phyloP scores from a whole-genome alignment of 2,797 vertebrate species.

The Pagetopsis macropterus region DNA sequence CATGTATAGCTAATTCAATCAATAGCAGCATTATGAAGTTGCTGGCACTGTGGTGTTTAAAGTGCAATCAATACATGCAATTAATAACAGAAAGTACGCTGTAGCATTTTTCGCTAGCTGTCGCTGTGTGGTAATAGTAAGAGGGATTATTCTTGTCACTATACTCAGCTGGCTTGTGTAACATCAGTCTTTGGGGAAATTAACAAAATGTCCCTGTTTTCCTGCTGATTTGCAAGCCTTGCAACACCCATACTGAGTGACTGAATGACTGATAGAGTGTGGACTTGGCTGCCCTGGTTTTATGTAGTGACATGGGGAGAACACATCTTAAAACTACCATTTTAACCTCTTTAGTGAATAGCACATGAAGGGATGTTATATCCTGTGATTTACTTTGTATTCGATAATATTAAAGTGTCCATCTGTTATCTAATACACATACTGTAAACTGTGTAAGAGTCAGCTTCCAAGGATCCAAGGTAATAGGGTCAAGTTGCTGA shows the following conservation, averaged over 20 bases:
- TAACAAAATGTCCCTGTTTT: slow-evolving; percentile 48
- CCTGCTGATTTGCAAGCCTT: slow-evolving; percentile 34
- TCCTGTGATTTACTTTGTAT: neutral
- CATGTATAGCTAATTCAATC: slow-evolving; percentile 47
- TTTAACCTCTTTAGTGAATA: neutral
- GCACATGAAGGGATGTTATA: neutral
- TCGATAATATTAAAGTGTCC: slow-evolving; percentile 1
- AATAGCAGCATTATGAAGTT: slow-evolving; percentile 53
- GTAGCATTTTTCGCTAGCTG: slow-evolving; percentile 36
- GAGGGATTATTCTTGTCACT: slow-evolving; percentile 60
- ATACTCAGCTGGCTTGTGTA: slow-evolving; percentile 46
- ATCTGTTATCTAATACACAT: neutral
- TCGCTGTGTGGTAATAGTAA: slow-evolving; percentile 46
- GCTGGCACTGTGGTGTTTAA: slow-evolving; percentile 53
- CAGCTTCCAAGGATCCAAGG: neutral
- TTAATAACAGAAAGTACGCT: slow-evolving; percentile 52
- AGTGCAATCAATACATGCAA: slow-evolving; percentile 71
- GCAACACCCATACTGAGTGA: slow-evolving; percentile 29
- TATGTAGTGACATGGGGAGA: too few species aligned
- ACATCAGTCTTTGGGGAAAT: slow-evolving; percentile 66
- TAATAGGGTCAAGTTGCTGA: neutral
- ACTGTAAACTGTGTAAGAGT: neutral
- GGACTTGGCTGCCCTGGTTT: slow-evolving; percentile 2
- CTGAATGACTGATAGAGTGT: slow-evolving; percentile 29
- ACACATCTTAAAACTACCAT: neutral